A percentile compares a stretch with the other conserved stretches of the same genome.
Conservation (phyloP, 2,113 vertebrate genomes). For the Brachirus orientalis region DNA sequence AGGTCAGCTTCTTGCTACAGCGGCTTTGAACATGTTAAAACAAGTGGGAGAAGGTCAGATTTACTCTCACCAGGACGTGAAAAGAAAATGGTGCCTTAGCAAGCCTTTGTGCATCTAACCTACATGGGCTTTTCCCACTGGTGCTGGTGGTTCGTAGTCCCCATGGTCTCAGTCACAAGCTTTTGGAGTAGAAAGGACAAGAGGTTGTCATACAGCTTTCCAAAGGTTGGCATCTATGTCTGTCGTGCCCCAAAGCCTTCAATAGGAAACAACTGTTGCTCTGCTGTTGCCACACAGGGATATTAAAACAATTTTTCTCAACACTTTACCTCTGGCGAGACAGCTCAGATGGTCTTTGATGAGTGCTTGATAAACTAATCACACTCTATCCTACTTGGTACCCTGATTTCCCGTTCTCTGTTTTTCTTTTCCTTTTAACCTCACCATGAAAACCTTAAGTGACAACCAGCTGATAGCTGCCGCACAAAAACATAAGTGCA, state of each 20-base stretch:
- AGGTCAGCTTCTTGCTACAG: conserved; percentile 64
- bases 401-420: conserved; percentile 45
- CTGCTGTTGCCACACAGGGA: conserved; percentile 55
- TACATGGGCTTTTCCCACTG: conserved; percentile 58
- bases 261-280: conserved; percentile 78
- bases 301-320: conserved; percentile 80
- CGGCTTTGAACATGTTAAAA: conserved; percentile 61
- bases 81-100: conserved; percentile 72
- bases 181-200: conserved; percentile 54
- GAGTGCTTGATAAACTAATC: conserved; percentile 77
- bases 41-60: conserved; percentile 74
- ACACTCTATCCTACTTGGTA: conserved; percentile 52
- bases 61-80: conserved; percentile 58
- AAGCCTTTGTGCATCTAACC: conserved; percentile 66
- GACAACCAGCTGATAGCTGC: conserved; percentile 34
- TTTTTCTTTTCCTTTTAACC: conserved; percentile 49
- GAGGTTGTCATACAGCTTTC: conserved; percentile 63
- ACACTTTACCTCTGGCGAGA: conserved; percentile 52
- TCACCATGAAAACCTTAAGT: conserved; percentile 41
- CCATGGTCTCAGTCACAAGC: conserved; percentile 63
- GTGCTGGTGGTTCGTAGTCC: conserved; percentile 71
- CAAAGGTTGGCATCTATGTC: conserved; percentile 65
- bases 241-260: conserved; percentile 55
- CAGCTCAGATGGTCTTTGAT: conserved; percentile 69
- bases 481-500: conserved; percentile 27